Evolutionary conservation across 2,797 vertebrate species (phyloP), one percentile per base, ranked within the genome.

Genomic region (Semotilus atromaculatus): DNA sequence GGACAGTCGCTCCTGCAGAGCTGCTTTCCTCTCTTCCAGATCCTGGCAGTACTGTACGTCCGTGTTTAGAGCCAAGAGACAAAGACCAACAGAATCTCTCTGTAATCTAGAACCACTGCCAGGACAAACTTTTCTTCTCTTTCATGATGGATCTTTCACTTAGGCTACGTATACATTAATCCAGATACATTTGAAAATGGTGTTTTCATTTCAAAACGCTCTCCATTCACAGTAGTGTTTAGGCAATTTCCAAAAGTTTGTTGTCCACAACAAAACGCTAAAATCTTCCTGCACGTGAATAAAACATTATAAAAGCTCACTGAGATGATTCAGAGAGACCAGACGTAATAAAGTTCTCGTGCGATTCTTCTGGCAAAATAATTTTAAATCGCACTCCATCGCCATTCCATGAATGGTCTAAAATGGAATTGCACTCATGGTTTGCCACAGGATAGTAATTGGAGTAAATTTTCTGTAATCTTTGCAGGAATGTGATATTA

Each of bases 1-100:
- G 74, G 75, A 84, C 51, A 68, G 36, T 84, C 16, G 19, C 82
- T 84, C 82, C 64, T 43, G 66, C 29, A 53, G 82, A 76, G 82
- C 45, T 83, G 36, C 64, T 78, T 60, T 60, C 66, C 74, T 51
- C 51, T 26, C 66, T 84, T 76, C 9, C 38, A 58, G 38, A 26
- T 77, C 48, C 64, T 84, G 82, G 64, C 73, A 84, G 64, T 58
- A 19, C 55, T 40, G n/a, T 40, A 34, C 19, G 8, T 84, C 64
- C 64, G 19, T 67, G 73, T 58, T 77, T 64, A 43, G 73, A 51
- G 73, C 73, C 74, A 77, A 77, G 6, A 79, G 74, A 79, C 38
- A 71, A 78, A 78, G 75, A 79, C 66, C 75, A 45, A 60, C 21
- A 70, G 51, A 51, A 78, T 79, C 48, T 77, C 62, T 70, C 64